Conservation (phyloP, 1,140 invertebrate species). For the Neotoxoptera formosana region DNA sequence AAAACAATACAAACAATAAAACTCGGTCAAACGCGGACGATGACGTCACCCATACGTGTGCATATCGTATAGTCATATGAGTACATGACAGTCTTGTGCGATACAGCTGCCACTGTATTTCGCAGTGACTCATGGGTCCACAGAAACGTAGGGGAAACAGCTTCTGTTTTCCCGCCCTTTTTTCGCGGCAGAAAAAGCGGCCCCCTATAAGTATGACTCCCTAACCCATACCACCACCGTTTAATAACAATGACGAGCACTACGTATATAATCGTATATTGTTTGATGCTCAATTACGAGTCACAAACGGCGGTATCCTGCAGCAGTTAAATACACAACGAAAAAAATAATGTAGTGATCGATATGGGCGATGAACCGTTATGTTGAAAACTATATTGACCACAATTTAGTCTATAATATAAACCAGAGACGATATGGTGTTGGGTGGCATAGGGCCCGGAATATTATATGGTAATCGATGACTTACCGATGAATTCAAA, state of each 20-base stretch:
- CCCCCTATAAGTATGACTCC: neutral
- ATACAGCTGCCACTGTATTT: slow-evolving; percentile 36
- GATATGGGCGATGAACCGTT: neutral
- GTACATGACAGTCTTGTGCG: neutral
- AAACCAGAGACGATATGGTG: neutral
- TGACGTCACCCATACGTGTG: slow-evolving; percentile 34
- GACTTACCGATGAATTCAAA: slow-evolving; percentile 87
- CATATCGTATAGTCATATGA: neutral
- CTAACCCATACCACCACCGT: neutral
- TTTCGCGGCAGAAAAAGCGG: neutral
- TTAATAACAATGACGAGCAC: neutral
- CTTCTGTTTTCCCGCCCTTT: slow-evolving; percentile 1
- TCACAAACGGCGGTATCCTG: neutral
- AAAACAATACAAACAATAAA: slow-evolving; percentile 53
- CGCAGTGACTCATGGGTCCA: slow-evolving; percentile 26
- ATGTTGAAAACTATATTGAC: neutral
- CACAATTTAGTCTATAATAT: neutral
- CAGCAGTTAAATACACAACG: neutral
- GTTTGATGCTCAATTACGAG: neutral
- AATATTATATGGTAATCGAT: neutral
- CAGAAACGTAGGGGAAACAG: neutral
- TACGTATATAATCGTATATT: neutral
- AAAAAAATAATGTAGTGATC: neutral
- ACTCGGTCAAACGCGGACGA: slow-evolving; percentile 52
- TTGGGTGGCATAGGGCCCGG: neutral